Percentiles rank a stretch among this genome's conserved stretches.
phyloP scores from a whole-genome alignment of 2,797 vertebrate genomes.

The Ptychobarbus kaznakovi region DNA sequence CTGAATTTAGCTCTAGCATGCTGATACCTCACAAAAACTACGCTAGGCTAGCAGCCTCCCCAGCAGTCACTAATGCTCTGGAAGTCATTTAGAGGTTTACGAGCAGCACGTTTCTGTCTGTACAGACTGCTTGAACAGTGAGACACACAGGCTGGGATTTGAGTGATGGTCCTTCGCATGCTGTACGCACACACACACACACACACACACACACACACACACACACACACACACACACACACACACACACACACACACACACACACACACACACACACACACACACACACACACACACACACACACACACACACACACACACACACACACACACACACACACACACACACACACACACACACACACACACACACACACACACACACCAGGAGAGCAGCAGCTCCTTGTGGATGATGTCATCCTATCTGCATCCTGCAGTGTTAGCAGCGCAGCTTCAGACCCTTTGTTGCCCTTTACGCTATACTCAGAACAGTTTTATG shows the following conservation, averaged over 20 bases:
- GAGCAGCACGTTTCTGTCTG: constrained; percentile 16
- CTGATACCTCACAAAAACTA: constrained; percentile 36
- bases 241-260: constrained; percentile 32
- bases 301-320: constrained; percentile 40
- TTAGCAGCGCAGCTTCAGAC: constrained; percentile 51
- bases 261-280: constrained; percentile 32
- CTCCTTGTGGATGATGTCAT: constrained; percentile 64
- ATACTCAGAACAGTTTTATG: constrained; percentile 50
- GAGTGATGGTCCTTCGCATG: constrained; percentile 48
- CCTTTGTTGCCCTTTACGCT: constrained; percentile 51
- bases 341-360: constrained; percentile 40
- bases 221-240: constrained; percentile 28
- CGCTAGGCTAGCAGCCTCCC: constrained; percentile 4
- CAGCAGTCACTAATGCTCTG: background rate
- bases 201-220: constrained; percentile 40
- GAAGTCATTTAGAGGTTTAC: constrained; percentile 25
- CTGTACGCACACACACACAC: constrained; percentile 19
- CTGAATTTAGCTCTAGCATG: constrained; percentile 34
- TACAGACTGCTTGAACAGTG: constrained; percentile 27
- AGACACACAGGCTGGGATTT: constrained; percentile 29
- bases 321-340: constrained; percentile 31
- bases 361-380: constrained; percentile 28
- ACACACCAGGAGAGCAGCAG: constrained; percentile 49
- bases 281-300: constrained; percentile 33
- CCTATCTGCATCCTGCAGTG: constrained; percentile 62